phyloP scores from a whole-genome alignment of 2,113 vertebrate genomes.

The Embiotoca jacksoni region DNA sequence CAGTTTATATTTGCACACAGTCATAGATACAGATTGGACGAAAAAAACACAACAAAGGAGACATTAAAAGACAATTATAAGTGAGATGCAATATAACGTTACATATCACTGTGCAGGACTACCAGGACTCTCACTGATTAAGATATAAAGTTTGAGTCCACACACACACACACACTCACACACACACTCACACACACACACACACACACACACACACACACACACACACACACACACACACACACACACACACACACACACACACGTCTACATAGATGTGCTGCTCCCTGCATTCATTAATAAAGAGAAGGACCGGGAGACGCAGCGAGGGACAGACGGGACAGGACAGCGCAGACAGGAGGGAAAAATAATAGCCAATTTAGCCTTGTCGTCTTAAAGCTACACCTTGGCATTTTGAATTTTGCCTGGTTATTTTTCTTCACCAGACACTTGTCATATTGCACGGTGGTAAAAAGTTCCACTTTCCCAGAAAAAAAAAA shows the following conservation, averaged over 20 bases:
- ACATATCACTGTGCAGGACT: no score
- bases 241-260: slow-evolving; percentile 20
- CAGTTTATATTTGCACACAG: neutral
- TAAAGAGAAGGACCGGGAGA: slow-evolving; percentile 42
- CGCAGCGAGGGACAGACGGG: slow-evolving; percentile 71
- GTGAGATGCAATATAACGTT: no score
- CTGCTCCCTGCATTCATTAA: slow-evolving; percentile 63
- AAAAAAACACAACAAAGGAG: neutral
- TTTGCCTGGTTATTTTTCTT: slow-evolving; percentile 65
- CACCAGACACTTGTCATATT: slow-evolving; percentile 66
- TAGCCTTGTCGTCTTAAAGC: slow-evolving; percentile 73
- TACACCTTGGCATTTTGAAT: slow-evolving; percentile 77
- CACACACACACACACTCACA: neutral
- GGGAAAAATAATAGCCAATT: slow-evolving; percentile 79
- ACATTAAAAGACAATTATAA: neutral
- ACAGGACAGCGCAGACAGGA: slow-evolving; percentile 60
- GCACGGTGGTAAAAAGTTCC: slow-evolving; percentile 45
- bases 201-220: neutral
- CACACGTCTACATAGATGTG: neutral
- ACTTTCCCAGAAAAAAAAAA: slow-evolving; percentile 15
- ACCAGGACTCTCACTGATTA: slow-evolving; percentile 31
- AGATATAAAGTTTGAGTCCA: slow-evolving; percentile 21
- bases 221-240: neutral
- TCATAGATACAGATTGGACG: neutral
- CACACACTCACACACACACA: neutral